Conservation (phyloP, 2,888 invertebrate genomes). For the Apamea sordens region DNA sequence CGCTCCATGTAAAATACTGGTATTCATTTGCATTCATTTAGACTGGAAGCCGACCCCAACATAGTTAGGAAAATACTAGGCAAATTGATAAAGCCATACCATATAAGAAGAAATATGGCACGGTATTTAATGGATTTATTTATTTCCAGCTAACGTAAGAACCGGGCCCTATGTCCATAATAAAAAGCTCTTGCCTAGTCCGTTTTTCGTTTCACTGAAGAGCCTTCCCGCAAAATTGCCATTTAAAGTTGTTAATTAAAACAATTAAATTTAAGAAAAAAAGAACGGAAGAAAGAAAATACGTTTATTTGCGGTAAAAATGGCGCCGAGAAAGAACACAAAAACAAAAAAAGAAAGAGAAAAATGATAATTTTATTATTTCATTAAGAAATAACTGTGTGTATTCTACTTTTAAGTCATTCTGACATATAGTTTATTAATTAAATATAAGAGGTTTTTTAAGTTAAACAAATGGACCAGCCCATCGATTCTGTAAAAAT, state of each 20-base stretch:
- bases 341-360: no score
- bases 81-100: neutral
- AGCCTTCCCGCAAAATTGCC: neutral
- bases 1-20: neutral
- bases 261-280: neutral
- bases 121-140: neutral
- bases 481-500: no score
- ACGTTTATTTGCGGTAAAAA: neutral
- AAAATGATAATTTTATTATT: neutral
- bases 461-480: conserved; percentile 37
- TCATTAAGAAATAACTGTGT: conserved; percentile 1
- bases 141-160: neutral
- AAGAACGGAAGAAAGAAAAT: neutral
- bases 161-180: neutral
- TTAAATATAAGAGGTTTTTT: conserved; percentile 32
- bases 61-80: neutral
- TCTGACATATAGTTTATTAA: conserved; percentile 13
- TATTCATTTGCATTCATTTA: neutral
- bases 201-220: neutral
- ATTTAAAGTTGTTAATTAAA: conserved; percentile 7
- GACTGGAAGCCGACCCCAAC: neutral
- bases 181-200: neutral
- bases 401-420: neutral
- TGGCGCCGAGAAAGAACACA: neutral
- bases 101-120: neutral